Base-by-base conservation (phyloP, 2,888 invertebrate species). In the Rhagophthalmus giganteus region DNA sequence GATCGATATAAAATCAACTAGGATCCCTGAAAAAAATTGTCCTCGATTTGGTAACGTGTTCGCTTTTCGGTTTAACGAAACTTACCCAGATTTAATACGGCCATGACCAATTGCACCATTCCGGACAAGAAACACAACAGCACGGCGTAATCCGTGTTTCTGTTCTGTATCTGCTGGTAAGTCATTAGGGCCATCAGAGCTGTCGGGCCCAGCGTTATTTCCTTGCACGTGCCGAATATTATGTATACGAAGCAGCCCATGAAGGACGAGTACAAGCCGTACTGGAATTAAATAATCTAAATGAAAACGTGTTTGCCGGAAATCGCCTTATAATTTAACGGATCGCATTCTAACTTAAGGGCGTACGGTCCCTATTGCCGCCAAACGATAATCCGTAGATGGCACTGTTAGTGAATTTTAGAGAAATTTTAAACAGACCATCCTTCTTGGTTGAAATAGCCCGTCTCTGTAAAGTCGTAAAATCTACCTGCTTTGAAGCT, bases 171-270 rank as follows among this genome's bases (percentile, higher is more conserved):
- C 73, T 88, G 87, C 68, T 88, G 85, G 65, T 87, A 84, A 0
- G 94, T 94, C 88, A 96, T 91, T 20, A 96, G 80, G 0, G 94
- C 89, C 83, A 96, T 85, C 45, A 94, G 80, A n/a, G 96, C 95
- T 0, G 95, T 95, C 1, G 96, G 95, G 4, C 96, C 91, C 51
- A 91, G 85, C 3, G 90, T 90, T 47, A 90, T 90, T 69, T 90
- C 90, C 60, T 89, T 89, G 69, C 89, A 89, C 35, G 93, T 91
- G 14, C 96, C 96, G 62, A 96, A 85, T 50, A 95, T 73, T 37
- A 88, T 85, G 76, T 96, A 97, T 26, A 96, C 82, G 72, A 96
- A 90, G 67, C 94, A 94, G 1, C 44, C 20, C 4, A 33, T 13
- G 9, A 42, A 42, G 8, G 13, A 28, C 16, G 34, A 34, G n/a